A percentile compares a stretch with the other conserved stretches of the same genome.
These are phyloP conservation scores for Mormyrops boulengeri DNA, from an alignment of 2,797 vertebrate genomes.

Conservation along the genomic window DNA sequence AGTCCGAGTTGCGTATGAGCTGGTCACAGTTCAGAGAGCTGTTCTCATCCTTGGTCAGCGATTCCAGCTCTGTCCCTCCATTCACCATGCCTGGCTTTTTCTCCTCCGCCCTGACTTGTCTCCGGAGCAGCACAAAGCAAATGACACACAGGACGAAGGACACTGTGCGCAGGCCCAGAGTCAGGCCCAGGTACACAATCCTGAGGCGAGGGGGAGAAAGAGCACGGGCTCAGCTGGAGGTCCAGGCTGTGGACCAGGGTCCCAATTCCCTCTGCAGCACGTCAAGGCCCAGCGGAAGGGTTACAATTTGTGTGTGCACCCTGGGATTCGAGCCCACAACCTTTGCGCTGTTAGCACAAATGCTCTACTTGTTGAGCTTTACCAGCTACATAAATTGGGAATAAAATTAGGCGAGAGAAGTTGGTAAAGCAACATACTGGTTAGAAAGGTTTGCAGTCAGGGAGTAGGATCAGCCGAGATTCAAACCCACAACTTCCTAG, in stretches of 20 bases:
- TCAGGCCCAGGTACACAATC: conserved; percentile 60
- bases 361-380: neutral
- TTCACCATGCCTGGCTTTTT: conserved; percentile 36
- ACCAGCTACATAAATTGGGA: neutral
- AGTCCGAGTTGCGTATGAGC: conserved; percentile 42
- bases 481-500: neutral
- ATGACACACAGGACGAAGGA: conserved; percentile 62
- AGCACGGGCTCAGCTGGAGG: neutral
- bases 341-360: neutral
- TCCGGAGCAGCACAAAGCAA: conserved; percentile 54
- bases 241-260: neutral
- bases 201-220: conserved; percentile 36
- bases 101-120: conserved; percentile 49
- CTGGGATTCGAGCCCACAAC: neutral
- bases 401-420: neutral
- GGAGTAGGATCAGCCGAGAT: neutral
- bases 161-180: conserved; percentile 55
- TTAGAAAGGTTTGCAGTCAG: neutral
- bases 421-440: neutral
- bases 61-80: conserved; percentile 52
- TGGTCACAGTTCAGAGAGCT: conserved; percentile 46
- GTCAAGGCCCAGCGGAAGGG: neutral
- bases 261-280: neutral
- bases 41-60: conserved; percentile 56
- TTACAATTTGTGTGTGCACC: neutral